Base-by-base conservation (phyloP, 64 coral and sea anemone genomes). In the Dendronephthya gigantea region DNA sequence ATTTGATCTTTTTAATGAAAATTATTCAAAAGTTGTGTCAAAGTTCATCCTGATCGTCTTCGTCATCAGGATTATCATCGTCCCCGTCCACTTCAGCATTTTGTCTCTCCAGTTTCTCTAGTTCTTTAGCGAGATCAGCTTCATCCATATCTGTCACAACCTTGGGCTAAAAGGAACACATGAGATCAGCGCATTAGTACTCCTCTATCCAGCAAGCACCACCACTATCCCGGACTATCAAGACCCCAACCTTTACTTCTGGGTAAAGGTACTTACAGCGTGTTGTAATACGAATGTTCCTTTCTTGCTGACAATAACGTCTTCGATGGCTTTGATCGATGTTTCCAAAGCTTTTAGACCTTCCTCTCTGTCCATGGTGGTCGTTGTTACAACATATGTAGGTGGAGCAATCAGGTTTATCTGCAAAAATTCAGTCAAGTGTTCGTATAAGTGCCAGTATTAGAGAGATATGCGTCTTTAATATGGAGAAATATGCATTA, bases 21-120 rank as follows among this genome's bases (percentile, higher is more conserved):
- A 6, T 84, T 89, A 38, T 45, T 17, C 49, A 27, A 52, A 45
- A 45, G 41, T 45, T 45, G 4, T 45, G 27, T 87, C 51, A 92
- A 19, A 93, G 90, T 9, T 93, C 95, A 36, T 93, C 95, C 52
- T 89, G 87, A 30, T 90, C 87, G 39, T 98, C 95, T 66, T 98
- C 92, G 2, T 98, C 95, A 50, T 98, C 95, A 28, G 95, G 92
- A 68, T 92, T 92, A 49, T 96, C 93, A 50, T 91, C 95, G 86
- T 98, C 95, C 32, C 95, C 95, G 92, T 93, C 95, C 41, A 98
- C 95, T 48, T 98, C 95, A 27, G 90, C 89, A 85, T 98, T 98
- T 90, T 98, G 92, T 59, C 89, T 90, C 81, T 98, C 95, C 7
- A 98, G 88, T 90, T 90, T 93, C 58, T 98, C 95, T 89, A 98